phyloP scores from a whole-genome alignment of 2,113 vertebrate species.

The Cariama cristata region DNA sequence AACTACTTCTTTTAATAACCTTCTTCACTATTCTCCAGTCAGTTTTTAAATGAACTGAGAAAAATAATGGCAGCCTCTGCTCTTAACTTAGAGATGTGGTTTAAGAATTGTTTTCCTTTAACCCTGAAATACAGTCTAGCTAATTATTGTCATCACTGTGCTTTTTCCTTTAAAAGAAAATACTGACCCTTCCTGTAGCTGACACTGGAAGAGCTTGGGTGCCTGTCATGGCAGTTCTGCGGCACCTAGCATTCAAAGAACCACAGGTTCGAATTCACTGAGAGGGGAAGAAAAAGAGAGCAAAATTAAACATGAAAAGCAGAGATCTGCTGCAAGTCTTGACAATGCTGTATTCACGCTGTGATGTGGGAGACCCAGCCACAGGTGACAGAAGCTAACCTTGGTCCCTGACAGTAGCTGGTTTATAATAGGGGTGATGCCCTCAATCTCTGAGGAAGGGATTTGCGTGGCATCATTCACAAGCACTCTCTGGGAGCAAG shows the following conservation, averaged over 20 bases:
- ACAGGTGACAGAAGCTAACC: constrained; percentile 53
- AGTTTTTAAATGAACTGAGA: constrained; percentile 42
- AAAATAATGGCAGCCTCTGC: constrained; percentile 32
- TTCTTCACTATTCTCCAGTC: constrained; percentile 34
- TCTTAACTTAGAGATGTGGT: constrained; percentile 47
- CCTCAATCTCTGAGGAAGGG: constrained; percentile 53
- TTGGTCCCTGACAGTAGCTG: background rate
- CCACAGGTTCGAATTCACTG: constrained; percentile 43
- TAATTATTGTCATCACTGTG: constrained; percentile 62
- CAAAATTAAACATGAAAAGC: constrained; percentile 58
- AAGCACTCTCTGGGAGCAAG: background rate
- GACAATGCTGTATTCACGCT: background rate
- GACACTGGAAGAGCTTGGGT: background rate
- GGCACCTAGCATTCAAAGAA: constrained; percentile 12
- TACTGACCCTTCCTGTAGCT: constrained; percentile 62
- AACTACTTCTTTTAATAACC: constrained; percentile 62
- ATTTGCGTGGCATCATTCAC: constrained; percentile 24
- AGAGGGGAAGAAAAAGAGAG: background rate
- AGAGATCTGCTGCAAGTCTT: constrained; percentile 6
- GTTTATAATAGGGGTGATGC: constrained; percentile 68
- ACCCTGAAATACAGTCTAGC: constrained; percentile 21
- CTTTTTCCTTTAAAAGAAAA: constrained; percentile 58
- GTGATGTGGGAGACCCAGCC: constrained; percentile 3
- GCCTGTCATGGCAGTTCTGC: constrained; percentile 35
- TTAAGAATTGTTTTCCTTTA: constrained; percentile 60